Conservation (phyloP, 1,140 invertebrate species). For the Bombus superbus region DNA sequence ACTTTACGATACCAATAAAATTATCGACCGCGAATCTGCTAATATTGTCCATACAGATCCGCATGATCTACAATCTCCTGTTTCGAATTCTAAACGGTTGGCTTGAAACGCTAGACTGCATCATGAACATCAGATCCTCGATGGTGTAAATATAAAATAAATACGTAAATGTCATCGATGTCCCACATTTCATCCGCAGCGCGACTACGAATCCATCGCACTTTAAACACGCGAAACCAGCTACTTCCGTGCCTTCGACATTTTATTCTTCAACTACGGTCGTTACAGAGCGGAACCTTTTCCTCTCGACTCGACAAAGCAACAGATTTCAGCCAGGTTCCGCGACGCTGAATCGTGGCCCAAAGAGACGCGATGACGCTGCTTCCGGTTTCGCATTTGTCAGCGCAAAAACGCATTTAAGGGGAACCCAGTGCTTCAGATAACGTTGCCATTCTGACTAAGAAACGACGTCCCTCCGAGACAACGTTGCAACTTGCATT, state of each 20-base stretch:
- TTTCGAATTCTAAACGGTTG: neutral
- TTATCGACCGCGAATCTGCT: neutral
- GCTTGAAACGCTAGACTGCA: too few species aligned
- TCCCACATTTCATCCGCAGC: neutral
- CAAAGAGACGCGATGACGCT: too few species aligned
- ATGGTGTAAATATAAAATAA: neutral
- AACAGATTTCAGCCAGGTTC: constrained; percentile 13
- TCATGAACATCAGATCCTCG: neutral
- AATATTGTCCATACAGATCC: neutral
- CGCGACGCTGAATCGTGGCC: neutral
- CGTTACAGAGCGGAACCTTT: too few species aligned
- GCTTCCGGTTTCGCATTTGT: neutral
- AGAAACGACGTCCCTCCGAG: neutral
- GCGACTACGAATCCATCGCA: neutral
- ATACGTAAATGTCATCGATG: neutral
- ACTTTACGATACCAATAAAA: neutral
- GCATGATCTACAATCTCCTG: neutral
- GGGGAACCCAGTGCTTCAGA: neutral
- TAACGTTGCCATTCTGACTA: neutral
- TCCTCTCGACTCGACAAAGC: neutral
- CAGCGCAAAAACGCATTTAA: neutral
- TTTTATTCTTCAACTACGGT: neutral
- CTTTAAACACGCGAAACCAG: neutral
- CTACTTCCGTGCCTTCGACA: neutral
- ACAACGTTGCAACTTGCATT: constrained; percentile 7